A percentile compares a stretch with the other conserved stretches of the same genome.
These are phyloP conservation scores for Eupithecia inturbata DNA, from an alignment of 2,888 invertebrate genomes.

Conservation along the genomic window DNA sequence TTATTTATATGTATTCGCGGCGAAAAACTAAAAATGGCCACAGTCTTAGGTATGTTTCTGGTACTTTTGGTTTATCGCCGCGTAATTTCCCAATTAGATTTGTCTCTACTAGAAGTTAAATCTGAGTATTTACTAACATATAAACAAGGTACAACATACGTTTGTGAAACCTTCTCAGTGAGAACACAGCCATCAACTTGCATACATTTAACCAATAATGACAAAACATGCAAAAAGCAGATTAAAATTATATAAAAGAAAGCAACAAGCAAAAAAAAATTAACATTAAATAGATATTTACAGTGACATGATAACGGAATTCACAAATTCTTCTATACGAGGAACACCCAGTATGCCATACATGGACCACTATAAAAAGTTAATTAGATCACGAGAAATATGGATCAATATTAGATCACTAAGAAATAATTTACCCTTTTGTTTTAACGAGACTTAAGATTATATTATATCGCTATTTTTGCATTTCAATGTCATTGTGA, in stretches of 20 bases:
- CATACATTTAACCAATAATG: background rate
- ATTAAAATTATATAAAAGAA: slow-evolving; percentile 7
- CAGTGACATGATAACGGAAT: slow-evolving; percentile 70
- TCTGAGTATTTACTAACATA: background rate
- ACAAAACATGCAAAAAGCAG: slow-evolving; percentile 23
- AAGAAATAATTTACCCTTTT: background rate
- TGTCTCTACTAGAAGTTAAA: background rate
- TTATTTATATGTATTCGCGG: too few species aligned
- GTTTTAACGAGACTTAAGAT: background rate
- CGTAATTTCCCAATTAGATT: background rate
- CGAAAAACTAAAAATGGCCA: too few species aligned
- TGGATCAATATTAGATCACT: background rate
- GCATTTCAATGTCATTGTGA: slow-evolving; percentile 10
- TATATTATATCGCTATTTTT: background rate
- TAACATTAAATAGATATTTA: slow-evolving; percentile 43
- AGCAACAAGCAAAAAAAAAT: slow-evolving; percentile 30
- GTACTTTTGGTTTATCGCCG: background rate
- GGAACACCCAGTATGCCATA: slow-evolving; percentile 20
- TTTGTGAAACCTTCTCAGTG: background rate
- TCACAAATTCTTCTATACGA: slow-evolving; percentile 24
- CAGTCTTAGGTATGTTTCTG: too few species aligned
- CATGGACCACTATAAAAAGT: background rate
- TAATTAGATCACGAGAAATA: background rate
- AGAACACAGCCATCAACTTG: background rate
- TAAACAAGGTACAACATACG: background rate